Conservation (phyloP, 2,113 vertebrate genomes). For the Procapra przewalskii region DNA sequence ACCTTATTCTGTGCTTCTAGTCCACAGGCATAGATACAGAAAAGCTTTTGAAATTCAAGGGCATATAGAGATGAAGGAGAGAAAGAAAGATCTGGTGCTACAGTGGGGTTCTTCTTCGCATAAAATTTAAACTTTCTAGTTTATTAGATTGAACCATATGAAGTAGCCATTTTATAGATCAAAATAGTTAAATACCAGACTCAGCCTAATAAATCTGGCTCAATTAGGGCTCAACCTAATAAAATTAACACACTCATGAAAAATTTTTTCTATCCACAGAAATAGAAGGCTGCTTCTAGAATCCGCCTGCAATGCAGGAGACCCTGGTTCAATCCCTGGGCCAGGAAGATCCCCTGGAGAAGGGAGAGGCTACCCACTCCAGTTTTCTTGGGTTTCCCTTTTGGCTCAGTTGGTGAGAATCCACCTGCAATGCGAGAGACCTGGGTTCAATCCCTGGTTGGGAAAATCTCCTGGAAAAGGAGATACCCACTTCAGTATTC, state of each 20-base stretch:
- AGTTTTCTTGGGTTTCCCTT: neutral
- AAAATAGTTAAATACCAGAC: neutral
- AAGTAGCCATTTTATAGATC: neutral
- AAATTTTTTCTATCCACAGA: neutral
- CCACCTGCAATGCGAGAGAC: neutral
- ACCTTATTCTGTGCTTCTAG: neutral
- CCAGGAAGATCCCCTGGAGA: neutral
- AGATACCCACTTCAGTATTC: neutral
- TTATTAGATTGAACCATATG: neutral
- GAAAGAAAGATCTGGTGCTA: neutral
- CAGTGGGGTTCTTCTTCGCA: neutral
- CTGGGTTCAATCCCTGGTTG: neutral
- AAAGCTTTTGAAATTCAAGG: neutral
- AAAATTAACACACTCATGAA: neutral
- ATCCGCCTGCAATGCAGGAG: neutral
- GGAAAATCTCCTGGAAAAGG: neutral
- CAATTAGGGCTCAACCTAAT: neutral
- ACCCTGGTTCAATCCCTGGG: neutral
- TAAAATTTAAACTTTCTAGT: neutral
- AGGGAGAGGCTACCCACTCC: neutral
- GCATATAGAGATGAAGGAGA: neutral
- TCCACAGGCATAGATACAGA: neutral
- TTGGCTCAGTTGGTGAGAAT: neutral
- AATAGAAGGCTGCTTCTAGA: neutral
- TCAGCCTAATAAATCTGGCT: neutral